Base-by-base conservation (phyloP, 2,113 vertebrate genomes). In the Felis chaus region DNA sequence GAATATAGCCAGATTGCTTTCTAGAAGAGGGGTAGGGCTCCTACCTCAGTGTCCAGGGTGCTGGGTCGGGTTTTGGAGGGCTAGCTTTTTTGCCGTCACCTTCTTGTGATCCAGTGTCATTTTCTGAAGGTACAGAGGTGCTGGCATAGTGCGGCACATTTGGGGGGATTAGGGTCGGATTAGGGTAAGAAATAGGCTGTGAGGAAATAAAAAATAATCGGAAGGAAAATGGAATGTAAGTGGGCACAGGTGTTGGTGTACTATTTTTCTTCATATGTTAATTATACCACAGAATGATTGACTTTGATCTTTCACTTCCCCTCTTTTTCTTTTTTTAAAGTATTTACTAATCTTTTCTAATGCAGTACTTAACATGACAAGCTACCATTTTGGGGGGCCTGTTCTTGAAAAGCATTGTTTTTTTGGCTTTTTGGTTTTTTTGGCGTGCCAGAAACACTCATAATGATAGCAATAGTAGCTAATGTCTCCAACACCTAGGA, bases 71-170 rank as follows among this genome's bases (percentile, higher is more conserved):
- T 53, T 55, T 18, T 41, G 33, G 23, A 79, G 41, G 14, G 33
- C 61, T 78, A 7, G 41, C 4, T 7, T 29, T 87, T 36, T 16
- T 25, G 39, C 27, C 3, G 3, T 36, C 73, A 48, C 36, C 41
- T 65, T 14, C 55, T 53, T 36, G 41, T 55, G 65, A 55, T 31
- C n/a, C 29, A 11, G 4, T 4, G 13, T 33, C 90, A 33, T 41
- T 71, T 68, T n/a, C 29, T 82, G 61, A 68, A 69, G 76, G 29
- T 33, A 25, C 41, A 5, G 29, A 8, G 15, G 16, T 11, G 33
- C 63, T 0, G 8, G 41, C 85, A 11, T 10, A 2, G 41, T 15
- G 48, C 7, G 3, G n/a, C 48, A 9, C 27, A 4, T 41, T 48
- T 55, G 23, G 21, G 9, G 48, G 33, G 33, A 27, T 41, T 82